Percentiles rank a stretch among this genome's conserved stretches.
phyloP scores from a whole-genome alignment of 2,113 vertebrate genomes.

The Ifrita kowaldi region DNA sequence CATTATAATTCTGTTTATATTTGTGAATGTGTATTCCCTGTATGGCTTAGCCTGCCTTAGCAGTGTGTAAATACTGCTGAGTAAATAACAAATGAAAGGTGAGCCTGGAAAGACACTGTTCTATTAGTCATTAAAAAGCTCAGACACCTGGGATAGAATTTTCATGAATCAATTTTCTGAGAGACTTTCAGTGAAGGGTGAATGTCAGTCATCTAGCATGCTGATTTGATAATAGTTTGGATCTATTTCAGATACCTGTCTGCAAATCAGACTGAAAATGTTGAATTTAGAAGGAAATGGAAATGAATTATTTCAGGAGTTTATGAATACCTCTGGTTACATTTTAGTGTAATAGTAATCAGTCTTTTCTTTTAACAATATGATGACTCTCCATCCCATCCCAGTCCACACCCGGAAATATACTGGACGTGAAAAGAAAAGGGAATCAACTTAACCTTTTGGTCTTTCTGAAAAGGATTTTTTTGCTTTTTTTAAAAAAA shows the following conservation, averaged over 20 bases:
- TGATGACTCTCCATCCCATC: not conserved
- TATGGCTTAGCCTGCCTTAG: constrained; percentile 19
- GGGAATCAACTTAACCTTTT: not conserved
- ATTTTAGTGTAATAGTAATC: not conserved
- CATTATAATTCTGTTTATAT: not conserved
- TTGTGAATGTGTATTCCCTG: not conserved
- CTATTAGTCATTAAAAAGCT: constrained; percentile 25
- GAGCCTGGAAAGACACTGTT: constrained; percentile 1
- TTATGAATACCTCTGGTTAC: not conserved
- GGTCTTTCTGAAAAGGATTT: not conserved
- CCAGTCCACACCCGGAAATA: not conserved
- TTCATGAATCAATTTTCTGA: not conserved
- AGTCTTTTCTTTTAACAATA: not conserved
- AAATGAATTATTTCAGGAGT: not conserved
- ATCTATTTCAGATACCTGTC: constrained; percentile 8
- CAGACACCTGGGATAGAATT: not conserved
- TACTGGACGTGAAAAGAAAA: not conserved
- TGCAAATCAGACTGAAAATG: constrained; percentile 21
- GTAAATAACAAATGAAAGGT: constrained; percentile 58
- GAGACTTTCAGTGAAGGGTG: constrained; percentile 20
- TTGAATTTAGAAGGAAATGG: not conserved
- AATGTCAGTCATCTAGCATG: not conserved
- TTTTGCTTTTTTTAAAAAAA: not conserved
- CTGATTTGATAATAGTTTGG: constrained; percentile 27
- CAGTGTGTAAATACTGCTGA: constrained; percentile 29